These are phyloP conservation scores for Eufriesea mexicana DNA, from an alignment of 1,140 invertebrate genomes.

Conservation along the genomic window DNA sequence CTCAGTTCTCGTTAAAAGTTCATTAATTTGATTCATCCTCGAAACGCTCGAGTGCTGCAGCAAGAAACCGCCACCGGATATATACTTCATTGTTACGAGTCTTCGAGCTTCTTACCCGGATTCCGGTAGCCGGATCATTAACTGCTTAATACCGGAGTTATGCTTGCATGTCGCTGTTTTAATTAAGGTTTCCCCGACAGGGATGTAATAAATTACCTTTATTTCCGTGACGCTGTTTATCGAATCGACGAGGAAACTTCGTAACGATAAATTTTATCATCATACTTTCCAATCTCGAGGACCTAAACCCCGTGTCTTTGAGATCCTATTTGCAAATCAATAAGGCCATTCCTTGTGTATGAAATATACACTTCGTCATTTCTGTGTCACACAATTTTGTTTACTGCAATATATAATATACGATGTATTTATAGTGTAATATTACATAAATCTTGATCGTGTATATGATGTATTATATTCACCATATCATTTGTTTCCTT, in stretches of 20 bases:
- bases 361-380: too few species aligned
- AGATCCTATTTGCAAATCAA: too few species aligned
- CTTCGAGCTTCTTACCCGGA: slow-evolving; percentile 4
- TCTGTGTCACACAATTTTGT: too few species aligned
- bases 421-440: too few species aligned
- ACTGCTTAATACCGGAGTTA: background rate
- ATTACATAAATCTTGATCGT: too few species aligned
- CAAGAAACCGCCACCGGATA: slow-evolving; percentile 10
- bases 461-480: too few species aligned
- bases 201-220: slow-evolving; percentile 1
- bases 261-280: background rate
- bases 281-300: background rate
- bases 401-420: too few species aligned
- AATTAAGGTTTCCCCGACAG: background rate
- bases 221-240: background rate
- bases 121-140: slow-evolving; percentile 7
- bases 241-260: background rate
- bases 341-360: too few species aligned
- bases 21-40: slow-evolving; percentile 20
- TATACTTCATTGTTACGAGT: background rate
- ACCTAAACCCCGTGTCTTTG: too few species aligned
- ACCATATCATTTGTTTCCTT: too few species aligned
- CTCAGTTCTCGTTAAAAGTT: slow-evolving; percentile 18
- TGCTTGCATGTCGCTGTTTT: slow-evolving; percentile 18
- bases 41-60: background rate